Evolutionary conservation across 2,888 invertebrate genomes (phyloP).

Genomic region (Phaonia tiefii): DNA sequence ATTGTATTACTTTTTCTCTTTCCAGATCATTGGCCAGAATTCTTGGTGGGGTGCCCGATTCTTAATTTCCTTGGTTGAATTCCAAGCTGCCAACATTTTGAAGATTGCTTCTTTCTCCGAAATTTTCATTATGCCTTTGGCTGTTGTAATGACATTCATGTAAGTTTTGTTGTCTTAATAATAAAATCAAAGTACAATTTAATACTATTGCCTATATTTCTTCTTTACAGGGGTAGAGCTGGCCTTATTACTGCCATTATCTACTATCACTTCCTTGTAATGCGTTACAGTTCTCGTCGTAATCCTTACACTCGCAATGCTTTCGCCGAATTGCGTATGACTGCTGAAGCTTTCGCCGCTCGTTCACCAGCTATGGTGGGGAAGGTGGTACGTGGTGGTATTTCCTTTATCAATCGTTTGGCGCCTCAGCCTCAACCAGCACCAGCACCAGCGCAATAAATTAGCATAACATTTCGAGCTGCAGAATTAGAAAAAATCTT

Average conservation of each 20-base stretch:
- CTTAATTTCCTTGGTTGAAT: slow-evolving; percentile 92
- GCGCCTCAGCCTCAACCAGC: slow-evolving; percentile 84
- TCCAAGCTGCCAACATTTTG: slow-evolving; percentile 93
- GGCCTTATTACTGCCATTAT: slow-evolving; percentile 95
- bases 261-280: slow-evolving; percentile 97
- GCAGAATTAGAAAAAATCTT: slow-evolving; percentile 46
- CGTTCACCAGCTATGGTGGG: slow-evolving; percentile 86
- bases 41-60: slow-evolving; percentile 94
- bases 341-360: slow-evolving; percentile 87
- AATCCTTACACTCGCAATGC: slow-evolving; percentile 98
- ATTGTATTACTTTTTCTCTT: slow-evolving; percentile 58
- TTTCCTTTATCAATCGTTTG: slow-evolving; percentile 88
- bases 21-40: slow-evolving; percentile 94
- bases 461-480: slow-evolving; percentile 45
- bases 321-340: slow-evolving; percentile 91
- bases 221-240: slow-evolving; percentile 89
- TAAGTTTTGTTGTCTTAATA: slow-evolving; percentile 82
- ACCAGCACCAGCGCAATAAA: slow-evolving; percentile 70
- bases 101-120: slow-evolving; percentile 95
- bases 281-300: slow-evolving; percentile 95
- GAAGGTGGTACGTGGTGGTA: slow-evolving; percentile 83
- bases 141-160: slow-evolving; percentile 90
- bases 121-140: slow-evolving; percentile 93
- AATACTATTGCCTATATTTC: not conserved
- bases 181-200: too few relatives aligned